Evolutionary conservation across 2,797 vertebrate genomes (phyloP).

Genomic region (Sphenodon punctatus): DNA sequence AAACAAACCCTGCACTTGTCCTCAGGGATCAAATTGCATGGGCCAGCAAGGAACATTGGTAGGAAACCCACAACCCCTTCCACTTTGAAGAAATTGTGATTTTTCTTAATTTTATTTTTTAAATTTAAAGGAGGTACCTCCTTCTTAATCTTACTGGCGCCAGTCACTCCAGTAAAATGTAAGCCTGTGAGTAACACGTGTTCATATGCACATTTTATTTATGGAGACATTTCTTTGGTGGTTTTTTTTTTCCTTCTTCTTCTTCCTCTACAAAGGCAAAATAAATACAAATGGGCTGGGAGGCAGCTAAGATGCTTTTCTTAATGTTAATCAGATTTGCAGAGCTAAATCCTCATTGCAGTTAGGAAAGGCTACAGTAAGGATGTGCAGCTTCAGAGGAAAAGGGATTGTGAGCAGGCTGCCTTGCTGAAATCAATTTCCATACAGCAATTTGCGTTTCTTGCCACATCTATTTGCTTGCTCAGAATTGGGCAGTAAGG

Average conservation of each 20-base stretch:
- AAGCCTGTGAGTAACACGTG: background rate
- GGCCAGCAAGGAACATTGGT: no score
- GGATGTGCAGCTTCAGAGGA: background rate
- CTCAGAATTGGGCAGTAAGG: background rate
- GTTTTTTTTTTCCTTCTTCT: no score
- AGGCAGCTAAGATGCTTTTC: background rate
- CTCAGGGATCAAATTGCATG: no score
- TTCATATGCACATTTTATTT: background rate
- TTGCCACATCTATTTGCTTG: background rate
- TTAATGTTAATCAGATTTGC: background rate
- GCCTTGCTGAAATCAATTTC: background rate
- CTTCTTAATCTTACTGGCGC: background rate
- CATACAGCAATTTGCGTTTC: background rate
- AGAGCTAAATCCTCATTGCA: background rate
- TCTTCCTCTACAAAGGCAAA: conserved; percentile 27
- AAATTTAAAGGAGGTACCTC: background rate
- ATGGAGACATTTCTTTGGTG: conserved; percentile 14
- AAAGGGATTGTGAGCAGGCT: background rate
- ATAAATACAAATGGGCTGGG: background rate
- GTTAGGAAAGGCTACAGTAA: background rate
- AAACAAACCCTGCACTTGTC: no score
- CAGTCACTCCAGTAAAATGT: background rate
- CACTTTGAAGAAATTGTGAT: no score
- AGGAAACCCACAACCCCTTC: no score
- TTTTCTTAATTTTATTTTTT: no score